Evolutionary conservation across 1,140 invertebrate species (phyloP).

Genomic region (Leucophenga varia): DNA sequence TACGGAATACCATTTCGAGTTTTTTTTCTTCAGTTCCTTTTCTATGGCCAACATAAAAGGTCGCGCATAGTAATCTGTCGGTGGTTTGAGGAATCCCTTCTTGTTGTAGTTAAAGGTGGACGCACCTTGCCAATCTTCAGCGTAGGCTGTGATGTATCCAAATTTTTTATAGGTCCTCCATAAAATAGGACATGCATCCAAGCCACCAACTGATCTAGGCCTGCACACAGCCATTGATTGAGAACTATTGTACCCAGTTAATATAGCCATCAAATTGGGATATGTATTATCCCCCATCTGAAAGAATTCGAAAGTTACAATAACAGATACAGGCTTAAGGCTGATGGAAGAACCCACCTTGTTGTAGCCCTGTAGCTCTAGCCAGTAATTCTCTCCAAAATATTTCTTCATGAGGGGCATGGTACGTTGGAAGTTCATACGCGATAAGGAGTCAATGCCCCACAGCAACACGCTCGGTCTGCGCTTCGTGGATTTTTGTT

Average conservation of each 20-base stretch:
- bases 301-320: neutral
- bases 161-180: conserved; percentile 73
- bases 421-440: conserved; percentile 55
- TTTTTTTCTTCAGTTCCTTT: no score
- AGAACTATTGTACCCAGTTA: conserved; percentile 65
- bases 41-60: conserved; percentile 70
- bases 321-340: neutral
- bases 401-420: conserved; percentile 36
- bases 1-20: no score
- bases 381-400: conserved; percentile 27
- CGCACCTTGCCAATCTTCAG: conserved; percentile 72
- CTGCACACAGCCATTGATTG: conserved; percentile 58
- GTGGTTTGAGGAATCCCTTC: conserved; percentile 72
- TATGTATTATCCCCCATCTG: conserved; percentile 76
- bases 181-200: conserved; percentile 72
- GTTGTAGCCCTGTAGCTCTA: conserved; percentile 42
- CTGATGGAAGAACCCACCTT: no score
- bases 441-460: conserved; percentile 46
- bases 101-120: conserved; percentile 80
- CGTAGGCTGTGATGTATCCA: conserved; percentile 75
- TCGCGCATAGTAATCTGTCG: conserved; percentile 80
- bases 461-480: conserved; percentile 40
- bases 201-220: conserved; percentile 55
- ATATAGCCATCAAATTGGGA: conserved; percentile 76
- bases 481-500: no score